Conservation (phyloP, 2,113 vertebrate species). For the Tichodroma muraria region DNA sequence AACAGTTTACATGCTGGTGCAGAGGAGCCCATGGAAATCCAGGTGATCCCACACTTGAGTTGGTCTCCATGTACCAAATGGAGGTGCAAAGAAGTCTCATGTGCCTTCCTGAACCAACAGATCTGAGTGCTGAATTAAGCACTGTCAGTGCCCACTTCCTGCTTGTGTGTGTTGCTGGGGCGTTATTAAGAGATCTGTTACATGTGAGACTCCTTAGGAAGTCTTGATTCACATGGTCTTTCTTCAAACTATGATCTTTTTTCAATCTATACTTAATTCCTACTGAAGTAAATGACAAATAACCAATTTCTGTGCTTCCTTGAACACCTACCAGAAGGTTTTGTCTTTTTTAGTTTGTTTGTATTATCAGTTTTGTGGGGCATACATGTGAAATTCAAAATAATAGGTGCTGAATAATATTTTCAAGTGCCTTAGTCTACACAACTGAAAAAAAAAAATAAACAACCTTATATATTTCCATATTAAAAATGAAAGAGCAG, state of each 20-base stretch:
- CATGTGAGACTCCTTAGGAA: neutral
- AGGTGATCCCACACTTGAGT: neutral
- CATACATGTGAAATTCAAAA: neutral
- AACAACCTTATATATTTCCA: neutral
- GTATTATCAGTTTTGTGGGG: neutral
- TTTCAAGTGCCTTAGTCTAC: neutral
- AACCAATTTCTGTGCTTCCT: neutral
- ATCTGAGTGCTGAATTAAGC: neutral
- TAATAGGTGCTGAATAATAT: neutral
- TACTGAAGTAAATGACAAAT: neutral
- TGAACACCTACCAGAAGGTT: neutral
- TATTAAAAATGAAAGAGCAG: neutral
- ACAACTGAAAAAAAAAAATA: neutral
- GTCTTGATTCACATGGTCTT: neutral
- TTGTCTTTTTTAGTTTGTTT: neutral
- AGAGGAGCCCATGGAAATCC: neutral
- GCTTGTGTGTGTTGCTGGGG: neutral
- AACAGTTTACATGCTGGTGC: accelerated
- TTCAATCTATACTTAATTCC: neutral
- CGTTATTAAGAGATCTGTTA: neutral
- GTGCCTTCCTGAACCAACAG: neutral
- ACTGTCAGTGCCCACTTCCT: neutral
- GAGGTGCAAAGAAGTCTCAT: neutral
- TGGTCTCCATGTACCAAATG: accelerated
- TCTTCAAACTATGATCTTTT: neutral